A percentile compares a stretch with the other conserved stretches of the same genome.
These are phyloP conservation scores for Falco punctatus DNA, from an alignment of 2,113 vertebrate species.

Conservation along the genomic window DNA sequence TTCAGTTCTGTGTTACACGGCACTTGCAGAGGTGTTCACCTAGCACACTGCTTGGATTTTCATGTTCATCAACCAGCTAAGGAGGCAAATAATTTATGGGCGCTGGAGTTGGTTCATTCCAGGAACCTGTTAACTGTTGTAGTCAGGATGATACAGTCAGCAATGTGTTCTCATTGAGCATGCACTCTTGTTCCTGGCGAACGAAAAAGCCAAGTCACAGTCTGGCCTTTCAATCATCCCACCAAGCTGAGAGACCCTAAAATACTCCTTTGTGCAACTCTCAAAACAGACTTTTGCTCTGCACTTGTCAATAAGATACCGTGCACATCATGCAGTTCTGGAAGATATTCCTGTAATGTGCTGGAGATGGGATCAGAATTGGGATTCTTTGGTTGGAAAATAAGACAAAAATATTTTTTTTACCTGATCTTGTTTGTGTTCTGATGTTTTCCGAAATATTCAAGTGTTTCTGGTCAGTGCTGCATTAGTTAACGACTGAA, in stretches of 20 bases:
- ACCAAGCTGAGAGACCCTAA: neutral
- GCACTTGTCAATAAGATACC: neutral
- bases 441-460: neutral
- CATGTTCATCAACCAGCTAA: neutral
- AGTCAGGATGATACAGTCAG: neutral
- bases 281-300: neutral
- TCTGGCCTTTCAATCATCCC: neutral
- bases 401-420: neutral
- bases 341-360: neutral
- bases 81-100: neutral
- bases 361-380: neutral
- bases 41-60: neutral
- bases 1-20: neutral
- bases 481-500: neutral
- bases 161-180: neutral
- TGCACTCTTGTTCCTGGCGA: neutral
- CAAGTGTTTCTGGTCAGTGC: neutral
- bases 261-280: neutral
- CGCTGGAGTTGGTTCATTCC: neutral
- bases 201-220: neutral
- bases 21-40: neutral
- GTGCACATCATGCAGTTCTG: rapidly evolving
- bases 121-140: neutral
- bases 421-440: neutral
- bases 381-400: neutral